Evolutionary conservation across 2,113 vertebrate genomes (phyloP).

Genomic region (Nematolebias whitei): DNA sequence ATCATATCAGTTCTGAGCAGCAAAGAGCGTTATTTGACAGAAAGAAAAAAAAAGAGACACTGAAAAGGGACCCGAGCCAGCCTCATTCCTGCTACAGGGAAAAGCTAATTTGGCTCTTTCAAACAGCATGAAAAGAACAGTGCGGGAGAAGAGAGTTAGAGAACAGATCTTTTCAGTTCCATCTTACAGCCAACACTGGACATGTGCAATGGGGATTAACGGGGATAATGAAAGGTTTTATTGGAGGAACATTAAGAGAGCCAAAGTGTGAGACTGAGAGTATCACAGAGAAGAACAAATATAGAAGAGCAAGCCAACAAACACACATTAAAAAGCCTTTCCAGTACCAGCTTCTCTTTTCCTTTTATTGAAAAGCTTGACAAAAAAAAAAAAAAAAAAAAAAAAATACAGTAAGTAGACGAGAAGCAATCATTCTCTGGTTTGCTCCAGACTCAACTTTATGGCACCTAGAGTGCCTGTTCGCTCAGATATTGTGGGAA

Average conservation of each 20-base stretch:
- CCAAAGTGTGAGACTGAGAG: conserved; percentile 18
- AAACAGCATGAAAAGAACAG: conserved; percentile 63
- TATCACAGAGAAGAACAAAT: conserved; percentile 35
- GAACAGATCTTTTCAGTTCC: conserved; percentile 64
- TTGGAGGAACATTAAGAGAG: conserved; percentile 46
- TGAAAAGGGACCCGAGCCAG: conserved; percentile 66
- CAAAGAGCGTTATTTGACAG: conserved; percentile 73
- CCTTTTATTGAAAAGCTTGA: conserved; percentile 43
- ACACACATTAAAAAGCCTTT: conserved; percentile 26
- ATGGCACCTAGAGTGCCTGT: conserved; percentile 44
- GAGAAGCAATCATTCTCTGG: conserved; percentile 23
- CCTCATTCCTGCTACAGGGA: conserved; percentile 59
- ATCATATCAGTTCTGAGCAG: conserved; percentile 71
- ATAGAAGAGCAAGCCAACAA: conserved; percentile 32
- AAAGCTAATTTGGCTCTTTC: conserved; percentile 70
- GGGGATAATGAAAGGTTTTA: conserved; percentile 58
- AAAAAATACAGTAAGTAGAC: conserved; percentile 25
- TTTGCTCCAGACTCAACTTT: conserved; percentile 49
- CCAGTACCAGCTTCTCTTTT: conserved; percentile 23
- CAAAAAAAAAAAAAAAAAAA: conserved; percentile 38
- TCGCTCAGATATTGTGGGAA: conserved; percentile 42
- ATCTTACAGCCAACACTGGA: conserved; percentile 49
- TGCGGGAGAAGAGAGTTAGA: conserved; percentile 42
- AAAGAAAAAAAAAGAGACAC: conserved; percentile 66
- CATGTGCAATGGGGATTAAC: conserved; percentile 60